These are phyloP conservation scores for Tanypteryx hageni DNA, from an alignment of 2,888 invertebrate genomes.

Conservation along the genomic window DNA sequence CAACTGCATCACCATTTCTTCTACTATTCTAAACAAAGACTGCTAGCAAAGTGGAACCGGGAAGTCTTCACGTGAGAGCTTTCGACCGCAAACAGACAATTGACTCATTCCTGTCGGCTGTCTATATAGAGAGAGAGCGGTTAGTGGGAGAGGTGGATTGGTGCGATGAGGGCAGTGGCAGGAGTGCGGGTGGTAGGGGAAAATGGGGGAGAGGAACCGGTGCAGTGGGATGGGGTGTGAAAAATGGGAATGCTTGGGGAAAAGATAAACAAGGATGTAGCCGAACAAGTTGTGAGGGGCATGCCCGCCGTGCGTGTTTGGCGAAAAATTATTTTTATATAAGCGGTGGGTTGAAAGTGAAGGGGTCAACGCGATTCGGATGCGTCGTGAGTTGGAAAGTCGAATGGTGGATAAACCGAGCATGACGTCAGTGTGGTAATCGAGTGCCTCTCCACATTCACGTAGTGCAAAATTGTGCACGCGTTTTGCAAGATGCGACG, in stretches of 20 bases:
- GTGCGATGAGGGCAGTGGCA: constrained; percentile 48
- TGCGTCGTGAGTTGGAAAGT: background rate
- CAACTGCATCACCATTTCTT: background rate
- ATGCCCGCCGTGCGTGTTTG: constrained; percentile 9
- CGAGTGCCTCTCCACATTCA: constrained; percentile 10
- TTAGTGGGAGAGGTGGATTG: background rate
- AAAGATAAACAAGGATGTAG: constrained; percentile 25
- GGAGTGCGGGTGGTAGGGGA: constrained; percentile 42
- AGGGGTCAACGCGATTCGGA: background rate
- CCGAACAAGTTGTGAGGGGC: constrained; percentile 48
- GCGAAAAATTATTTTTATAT: background rate
- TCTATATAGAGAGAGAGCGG: constrained; percentile 57
- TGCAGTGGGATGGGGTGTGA: constrained; percentile 16
- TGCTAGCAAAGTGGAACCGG: constrained; percentile 13
- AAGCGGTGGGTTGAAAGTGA: background rate
- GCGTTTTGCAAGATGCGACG: background rate
- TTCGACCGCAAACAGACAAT: constrained; percentile 55
- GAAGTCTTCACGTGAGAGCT: constrained; percentile 11
- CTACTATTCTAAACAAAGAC: background rate
- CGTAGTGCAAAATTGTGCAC: constrained; percentile 8
- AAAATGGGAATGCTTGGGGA: background rate
- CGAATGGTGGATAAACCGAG: background rate
- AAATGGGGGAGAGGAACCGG: background rate
- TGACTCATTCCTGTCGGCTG: constrained; percentile 27
- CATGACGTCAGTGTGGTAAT: constrained; percentile 22